Evolutionary conservation across 2,113 vertebrate genomes (phyloP), one percentile per base, ranked within the genome.

Genomic region (Eudyptes chrysolophus): DNA sequence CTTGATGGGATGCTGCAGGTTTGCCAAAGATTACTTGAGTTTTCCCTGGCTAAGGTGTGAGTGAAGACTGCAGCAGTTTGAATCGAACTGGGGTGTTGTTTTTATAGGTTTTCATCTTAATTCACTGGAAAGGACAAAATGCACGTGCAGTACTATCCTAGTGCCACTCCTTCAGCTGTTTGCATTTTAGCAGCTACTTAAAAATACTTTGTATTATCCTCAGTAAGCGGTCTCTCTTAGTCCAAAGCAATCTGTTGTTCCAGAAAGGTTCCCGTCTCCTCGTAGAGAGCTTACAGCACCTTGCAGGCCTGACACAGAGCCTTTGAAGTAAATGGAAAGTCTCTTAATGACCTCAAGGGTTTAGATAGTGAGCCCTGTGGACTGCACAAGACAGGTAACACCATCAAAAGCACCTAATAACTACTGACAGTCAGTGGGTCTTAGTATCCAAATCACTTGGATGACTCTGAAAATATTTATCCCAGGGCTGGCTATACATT

Each of bases 381-480:
- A 36, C 49, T 49, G 46, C 46, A 36, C 38, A 58, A 80, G 25
- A 34, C 62, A 85, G 71, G 93, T 84, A 93, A 76, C 68, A 77
- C 54, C 38, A 36, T 85, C 70, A 77, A 77, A 93, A 90, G 42
- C 61, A 83, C 77, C 70, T 62, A 85, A 76, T 79, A 79, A 83
- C 42, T 78, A 66, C 71, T 74, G 65, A 76, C 58, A 85, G 54
- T 66, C 65, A 49, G 30, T 76, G 75, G 26, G 78, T 89, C 62
- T 93, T 81, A 34, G 27, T 58, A n/a, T 87, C n/a, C 75, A 70
- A 80, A 88, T 94, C 38, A 55, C 71, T 84, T 60, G 48, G 40
- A 76, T 92, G 58, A 57, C 51, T 87, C 72, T 89, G 93, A 87
- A 93, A 95, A 55, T 91, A 58, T 80, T 94, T 94, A 69, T 87